Conservation (phyloP, 2,797 vertebrate genomes). For the Tangara arthus region DNA sequence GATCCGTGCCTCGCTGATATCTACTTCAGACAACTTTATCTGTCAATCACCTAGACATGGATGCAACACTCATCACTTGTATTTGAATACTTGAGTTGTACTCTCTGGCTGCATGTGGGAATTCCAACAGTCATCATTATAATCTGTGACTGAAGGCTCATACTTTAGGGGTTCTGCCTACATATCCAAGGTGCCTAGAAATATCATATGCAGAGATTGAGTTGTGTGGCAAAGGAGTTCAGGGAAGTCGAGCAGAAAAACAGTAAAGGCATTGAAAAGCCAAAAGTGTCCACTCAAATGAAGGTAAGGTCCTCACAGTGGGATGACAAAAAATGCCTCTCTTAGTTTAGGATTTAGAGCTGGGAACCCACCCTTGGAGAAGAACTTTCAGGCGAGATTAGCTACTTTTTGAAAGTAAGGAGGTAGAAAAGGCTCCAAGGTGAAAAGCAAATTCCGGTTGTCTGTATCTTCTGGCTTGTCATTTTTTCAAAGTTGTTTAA, state of each 20-base stretch:
- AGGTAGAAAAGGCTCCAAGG: neutral
- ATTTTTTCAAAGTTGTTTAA: neutral
- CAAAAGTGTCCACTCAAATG: neutral
- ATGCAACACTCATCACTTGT: neutral
- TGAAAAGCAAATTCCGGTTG: neutral
- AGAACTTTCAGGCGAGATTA: neutral
- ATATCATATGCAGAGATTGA: neutral
- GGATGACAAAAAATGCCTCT: neutral
- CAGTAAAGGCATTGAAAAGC: neutral
- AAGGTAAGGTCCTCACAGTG: neutral
- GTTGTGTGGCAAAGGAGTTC: neutral
- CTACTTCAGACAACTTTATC: neutral
- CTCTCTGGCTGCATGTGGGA: neutral
- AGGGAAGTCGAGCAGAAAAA: neutral
- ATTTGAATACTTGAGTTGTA: neutral
- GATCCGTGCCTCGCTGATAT: neutral
- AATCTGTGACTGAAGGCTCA: neutral
- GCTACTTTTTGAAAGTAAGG: neutral
- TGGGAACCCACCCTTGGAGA: fast-evolving
- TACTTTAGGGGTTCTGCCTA: neutral
- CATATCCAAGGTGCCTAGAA: neutral
- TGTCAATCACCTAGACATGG: neutral
- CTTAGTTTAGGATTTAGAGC: neutral
- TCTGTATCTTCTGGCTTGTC: fast-evolving
- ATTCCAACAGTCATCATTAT: neutral